These are phyloP conservation scores for Brachionus koreanus DNA, from an alignment of 1,140 invertebrate genomes.

Conservation along the genomic window DNA sequence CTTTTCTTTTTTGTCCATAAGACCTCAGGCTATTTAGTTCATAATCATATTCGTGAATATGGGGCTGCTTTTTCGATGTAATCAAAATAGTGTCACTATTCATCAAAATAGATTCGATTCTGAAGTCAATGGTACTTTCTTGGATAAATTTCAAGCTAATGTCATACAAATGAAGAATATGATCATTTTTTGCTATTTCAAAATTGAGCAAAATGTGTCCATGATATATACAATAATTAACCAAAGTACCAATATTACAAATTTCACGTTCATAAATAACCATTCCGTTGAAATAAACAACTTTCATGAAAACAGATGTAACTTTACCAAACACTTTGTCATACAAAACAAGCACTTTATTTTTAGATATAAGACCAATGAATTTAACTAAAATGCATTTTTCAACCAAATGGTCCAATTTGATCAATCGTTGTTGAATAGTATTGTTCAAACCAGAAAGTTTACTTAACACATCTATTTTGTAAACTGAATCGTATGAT, in stretches of 20 bases:
- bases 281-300: conserved; percentile 11
- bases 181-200: background rate
- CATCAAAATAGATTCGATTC: background rate
- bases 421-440: background rate
- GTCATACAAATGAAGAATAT: conserved; percentile 11
- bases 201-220: background rate
- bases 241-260: background rate
- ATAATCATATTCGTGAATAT: background rate
- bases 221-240: background rate
- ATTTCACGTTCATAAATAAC: background rate
- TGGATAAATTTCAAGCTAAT: background rate
- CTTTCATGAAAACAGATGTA: background rate
- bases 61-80: background rate
- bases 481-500: background rate
- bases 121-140: background rate
- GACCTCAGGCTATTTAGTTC: background rate
- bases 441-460: background rate
- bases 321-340: conserved; percentile 31
- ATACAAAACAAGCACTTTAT: conserved; percentile 12
- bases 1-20: conserved; percentile 31
- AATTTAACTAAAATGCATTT: background rate
- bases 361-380: conserved; percentile 16
- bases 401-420: background rate
- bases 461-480: background rate
- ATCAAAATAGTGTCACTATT: background rate